A percentile compares a stretch with the other conserved stretches of the same genome.
These are phyloP conservation scores for Craseonycteris thonglongyai DNA, from an alignment of 2,113 vertebrate species.

Conservation along the genomic window DNA sequence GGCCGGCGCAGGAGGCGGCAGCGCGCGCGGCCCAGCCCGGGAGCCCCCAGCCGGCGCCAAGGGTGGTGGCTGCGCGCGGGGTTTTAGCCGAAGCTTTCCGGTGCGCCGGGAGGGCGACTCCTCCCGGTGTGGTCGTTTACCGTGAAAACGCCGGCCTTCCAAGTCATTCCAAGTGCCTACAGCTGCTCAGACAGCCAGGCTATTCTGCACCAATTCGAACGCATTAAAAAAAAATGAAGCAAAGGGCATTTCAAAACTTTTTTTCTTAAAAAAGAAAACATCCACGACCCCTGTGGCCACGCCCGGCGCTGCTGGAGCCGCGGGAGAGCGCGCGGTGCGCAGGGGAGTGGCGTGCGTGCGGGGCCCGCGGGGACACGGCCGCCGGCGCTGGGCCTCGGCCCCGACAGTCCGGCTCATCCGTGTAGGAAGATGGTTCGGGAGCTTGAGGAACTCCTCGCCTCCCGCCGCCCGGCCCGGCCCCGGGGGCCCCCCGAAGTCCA, in stretches of 20 bases:
- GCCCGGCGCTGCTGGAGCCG: not conserved
- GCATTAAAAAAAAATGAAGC: too few species aligned
- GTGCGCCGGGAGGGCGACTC: not conserved
- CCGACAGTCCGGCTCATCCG: not conserved
- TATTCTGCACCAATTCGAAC: not conserved
- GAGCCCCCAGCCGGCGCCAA: not conserved
- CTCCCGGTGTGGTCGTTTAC: not conserved
- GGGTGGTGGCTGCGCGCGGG: not conserved
- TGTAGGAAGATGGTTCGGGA: not conserved
- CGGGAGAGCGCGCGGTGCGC: accelerated
- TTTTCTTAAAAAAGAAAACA: not conserved
- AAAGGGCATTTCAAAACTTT: not conserved
- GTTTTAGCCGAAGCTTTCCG: not conserved
- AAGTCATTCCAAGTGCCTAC: not conserved
- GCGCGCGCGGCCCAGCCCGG: too few species aligned
- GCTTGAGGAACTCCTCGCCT: too few species aligned
- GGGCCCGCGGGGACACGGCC: not conserved
- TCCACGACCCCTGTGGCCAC: not conserved
- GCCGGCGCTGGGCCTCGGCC: not conserved
- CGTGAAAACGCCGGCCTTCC: not conserved
- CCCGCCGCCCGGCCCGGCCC: not conserved
- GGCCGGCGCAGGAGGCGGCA: not conserved
- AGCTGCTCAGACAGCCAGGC: not conserved
- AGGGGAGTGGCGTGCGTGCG: not conserved
- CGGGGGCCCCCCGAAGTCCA: too few species aligned